Conservation (phyloP, 2,113 vertebrate species). For the Lampris megalopsis region DNA sequence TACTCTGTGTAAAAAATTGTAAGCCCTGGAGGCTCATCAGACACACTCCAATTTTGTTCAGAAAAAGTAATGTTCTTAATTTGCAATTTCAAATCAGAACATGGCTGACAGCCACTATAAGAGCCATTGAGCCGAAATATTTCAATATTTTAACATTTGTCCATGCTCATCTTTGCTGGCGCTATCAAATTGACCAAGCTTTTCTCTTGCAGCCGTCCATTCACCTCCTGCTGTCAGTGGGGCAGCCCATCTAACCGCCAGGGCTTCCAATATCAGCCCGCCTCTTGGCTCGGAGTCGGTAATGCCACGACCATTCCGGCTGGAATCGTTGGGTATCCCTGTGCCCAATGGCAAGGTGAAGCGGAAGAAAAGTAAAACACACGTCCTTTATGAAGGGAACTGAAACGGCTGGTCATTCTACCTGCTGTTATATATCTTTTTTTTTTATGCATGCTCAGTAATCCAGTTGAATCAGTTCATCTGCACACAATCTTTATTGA, state of each 20-base stretch:
- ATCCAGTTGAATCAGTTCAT: too few species aligned
- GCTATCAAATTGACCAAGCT: neutral
- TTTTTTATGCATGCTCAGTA: too few species aligned
- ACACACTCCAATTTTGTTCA: too few species aligned
- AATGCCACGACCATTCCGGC: slow-evolving; percentile 87
- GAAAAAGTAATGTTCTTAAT: too few species aligned
- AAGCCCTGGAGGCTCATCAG: too few species aligned
- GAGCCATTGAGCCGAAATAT: too few species aligned
- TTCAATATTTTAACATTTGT: neutral
- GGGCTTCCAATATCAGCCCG: slow-evolving; percentile 39
- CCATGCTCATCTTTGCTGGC: neutral
- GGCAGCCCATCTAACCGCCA: slow-evolving; percentile 62
- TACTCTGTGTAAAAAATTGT: too few species aligned
- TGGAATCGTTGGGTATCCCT: slow-evolving; percentile 82
- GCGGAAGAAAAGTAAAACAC: slow-evolving; percentile 84
- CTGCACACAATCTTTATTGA: too few species aligned
- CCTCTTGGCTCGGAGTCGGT: slow-evolving; percentile 67
- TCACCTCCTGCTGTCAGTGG: slow-evolving; percentile 59
- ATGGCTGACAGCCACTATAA: too few species aligned
- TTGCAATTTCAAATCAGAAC: too few species aligned
- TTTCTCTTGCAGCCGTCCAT: slow-evolving; percentile 64
- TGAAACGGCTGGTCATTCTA: slow-evolving; percentile 47
- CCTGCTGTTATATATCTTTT: neutral
- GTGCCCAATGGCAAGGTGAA: slow-evolving; percentile 75
- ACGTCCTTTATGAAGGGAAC: slow-evolving; percentile 58